Evolutionary conservation across 23 tunicate genomes (phyloP).

Genomic region (Botrylloides violaceus): DNA sequence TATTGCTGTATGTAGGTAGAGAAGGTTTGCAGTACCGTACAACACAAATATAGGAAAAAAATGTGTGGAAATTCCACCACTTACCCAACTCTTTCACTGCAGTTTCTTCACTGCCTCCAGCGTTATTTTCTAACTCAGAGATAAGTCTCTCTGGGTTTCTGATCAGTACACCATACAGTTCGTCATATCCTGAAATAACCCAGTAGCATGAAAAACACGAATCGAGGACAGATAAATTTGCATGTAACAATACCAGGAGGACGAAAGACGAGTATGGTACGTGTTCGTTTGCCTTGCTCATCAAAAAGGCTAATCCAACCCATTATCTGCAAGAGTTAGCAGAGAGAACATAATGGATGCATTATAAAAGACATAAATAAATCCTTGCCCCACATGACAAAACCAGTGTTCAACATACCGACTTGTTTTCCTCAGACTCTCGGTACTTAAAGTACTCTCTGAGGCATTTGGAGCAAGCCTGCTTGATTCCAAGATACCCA

Average conservation of each 20-base stretch:
- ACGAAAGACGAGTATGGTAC: background rate
- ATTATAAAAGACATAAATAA: too few species aligned
- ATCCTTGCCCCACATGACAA: too few species aligned
- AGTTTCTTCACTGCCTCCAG: background rate
- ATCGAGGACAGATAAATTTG: too few species aligned
- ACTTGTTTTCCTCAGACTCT: background rate
- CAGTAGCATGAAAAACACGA: too few species aligned
- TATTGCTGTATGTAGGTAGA: too few species aligned
- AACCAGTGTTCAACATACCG: background rate
- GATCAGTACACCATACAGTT: background rate
- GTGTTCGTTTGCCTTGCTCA: background rate
- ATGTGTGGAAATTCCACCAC: too few species aligned
- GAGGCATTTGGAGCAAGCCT: background rate
- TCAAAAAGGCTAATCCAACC: background rate
- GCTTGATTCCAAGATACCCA: background rate
- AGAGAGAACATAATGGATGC: too few species aligned
- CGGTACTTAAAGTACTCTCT: too few species aligned
- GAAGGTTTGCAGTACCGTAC: too few species aligned
- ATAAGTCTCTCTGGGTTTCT: background rate
- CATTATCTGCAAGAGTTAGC: too few species aligned
- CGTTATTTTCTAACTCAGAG: background rate
- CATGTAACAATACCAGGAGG: background rate
- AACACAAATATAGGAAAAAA: too few species aligned
- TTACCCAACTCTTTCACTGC: too few species aligned
- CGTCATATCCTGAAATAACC: background rate